Base-by-base conservation (phyloP, 92 coral and sea anemone genomes). In the Epizoanthus ramosus region DNA sequence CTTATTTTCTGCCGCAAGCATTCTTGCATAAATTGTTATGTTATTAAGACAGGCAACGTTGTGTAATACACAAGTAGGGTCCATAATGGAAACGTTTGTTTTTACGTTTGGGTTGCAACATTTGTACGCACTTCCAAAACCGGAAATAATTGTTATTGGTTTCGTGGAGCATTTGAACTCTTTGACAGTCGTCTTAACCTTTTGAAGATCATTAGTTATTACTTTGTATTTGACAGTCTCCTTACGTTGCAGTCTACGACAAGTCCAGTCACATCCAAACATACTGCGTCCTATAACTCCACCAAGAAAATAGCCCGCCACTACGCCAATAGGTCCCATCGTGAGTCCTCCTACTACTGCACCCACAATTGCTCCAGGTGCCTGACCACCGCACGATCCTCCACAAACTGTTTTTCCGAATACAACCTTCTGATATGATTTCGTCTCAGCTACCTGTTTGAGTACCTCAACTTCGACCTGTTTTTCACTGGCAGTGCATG, bases 51-150 rank as follows among this genome's bases (percentile, higher is more conserved):
- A 88, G 0, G 71, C 23, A n/a, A 6, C 17, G 52, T 83, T 88
- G 31, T 84, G 69, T 13, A 75, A 37, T 10, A 88, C 88, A 17
- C 91, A 88, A 15, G 70, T 64, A 1, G 81, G 85, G 83, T 88
- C 85, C 21, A 88, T 18, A 84, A 84, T 35, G 8, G 59, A 10
- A 28, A 70, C 56, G 6, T 68, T 87, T 63, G 3, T 68, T 47
- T 23, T 31, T 19, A 0, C 25, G 1, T 74, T 85, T 4, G 37
- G 5, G 56, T 79, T 63, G 56, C 75, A 79, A 33, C 91, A 88
- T n/a, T 76, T 71, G 25, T 33, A 76, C n/a, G 80, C 73, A 10
- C 17, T 60, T 14, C 17, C 24, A 45, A 65, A 74, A 19, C 83
- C 84, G 15, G 90, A 76, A 56, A 59, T 6, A 3, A 69, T 57